These are phyloP conservation scores for Amblyraja radiata DNA, from an alignment of 2,797 vertebrate species.

Conservation along the genomic window DNA sequence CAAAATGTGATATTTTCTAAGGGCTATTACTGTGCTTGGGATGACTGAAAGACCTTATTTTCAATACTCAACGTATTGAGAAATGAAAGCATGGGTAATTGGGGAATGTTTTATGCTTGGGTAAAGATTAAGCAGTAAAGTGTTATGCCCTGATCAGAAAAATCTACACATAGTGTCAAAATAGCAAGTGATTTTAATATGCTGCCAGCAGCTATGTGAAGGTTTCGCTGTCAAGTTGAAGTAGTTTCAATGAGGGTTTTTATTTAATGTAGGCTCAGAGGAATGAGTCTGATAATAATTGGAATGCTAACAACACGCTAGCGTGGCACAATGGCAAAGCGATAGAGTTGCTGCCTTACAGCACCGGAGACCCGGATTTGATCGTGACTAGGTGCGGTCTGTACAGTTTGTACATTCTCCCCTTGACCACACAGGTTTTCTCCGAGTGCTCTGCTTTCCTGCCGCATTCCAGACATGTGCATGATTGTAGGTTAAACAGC, in stretches of 20 bases:
- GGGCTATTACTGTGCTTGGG: background rate
- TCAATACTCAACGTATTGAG: background rate
- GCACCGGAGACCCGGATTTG: no score
- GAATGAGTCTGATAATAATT: no score
- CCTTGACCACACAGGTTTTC: no score
- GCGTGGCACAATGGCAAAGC: no score
- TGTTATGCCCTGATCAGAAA: background rate
- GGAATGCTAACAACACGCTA: no score
- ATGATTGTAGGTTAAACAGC: no score
- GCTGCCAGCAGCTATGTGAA: background rate
- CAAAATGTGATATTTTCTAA: constrained; percentile 33
- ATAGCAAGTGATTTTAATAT: constrained; percentile 12
- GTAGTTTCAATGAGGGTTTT: background rate
- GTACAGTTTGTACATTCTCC: no score
- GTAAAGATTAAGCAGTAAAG: constrained; percentile 17
- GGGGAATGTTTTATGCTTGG: constrained; percentile 13
- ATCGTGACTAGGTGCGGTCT: no score
- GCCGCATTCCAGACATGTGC: no score
- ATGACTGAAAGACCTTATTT: background rate
- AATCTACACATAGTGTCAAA: constrained; percentile 2
- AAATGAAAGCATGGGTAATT: constrained; percentile 24
- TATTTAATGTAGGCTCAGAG: background rate
- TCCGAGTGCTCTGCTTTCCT: no score
- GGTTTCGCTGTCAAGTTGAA: background rate
- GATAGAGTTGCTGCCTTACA: no score